Evolutionary conservation across 2,797 vertebrate species (phyloP), one percentile per base, ranked within the genome.

Genomic region (Diplodus puntazzo): DNA sequence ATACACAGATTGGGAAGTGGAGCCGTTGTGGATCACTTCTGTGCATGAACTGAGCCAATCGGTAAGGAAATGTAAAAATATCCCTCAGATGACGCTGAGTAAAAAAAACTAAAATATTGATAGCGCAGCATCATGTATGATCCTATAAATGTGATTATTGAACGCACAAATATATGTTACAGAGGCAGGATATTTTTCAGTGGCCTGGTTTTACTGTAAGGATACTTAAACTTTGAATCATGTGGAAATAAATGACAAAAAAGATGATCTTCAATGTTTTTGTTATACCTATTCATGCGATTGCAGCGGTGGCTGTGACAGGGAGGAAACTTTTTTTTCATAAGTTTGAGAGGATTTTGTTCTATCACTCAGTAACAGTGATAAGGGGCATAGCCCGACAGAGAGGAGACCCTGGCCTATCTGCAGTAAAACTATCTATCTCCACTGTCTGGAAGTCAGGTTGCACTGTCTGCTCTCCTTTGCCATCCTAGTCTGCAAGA

Each of bases 391-490:
- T 3, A 64, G 42, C 46, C 64, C 30, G 68, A 2, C 54, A 58
- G 46, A 66, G 59, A 76, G 55, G 68, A 74, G 48, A 73, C 39
- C 23, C 67, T 68, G 70, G 46, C 75, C 50, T 74, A 75, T 73
- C 79, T 79, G 74, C 65, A 61, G 80, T 52, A 60, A 87, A 61
- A 54, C 63, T 73, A 81, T 85, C 64, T 46, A 55, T 87, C 74
- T 53, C 63, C 52, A 58, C 46, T 69, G 57, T 69, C 67, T 82
- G 48, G 64, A 69, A 69, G 76, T 64, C 16, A 39, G 77, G 60
- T n/a, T 69, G 58, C 55, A 80, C 21, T 75, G 80, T 73, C 79
- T 87, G 61, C 75, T 89, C 52, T 69, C 34, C 55, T 68, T 23
- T 75, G 49, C 72, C 66, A 42, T 77, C 70, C 62, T 60, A 12